A percentile compares a stretch with the other conserved stretches of the same genome.
Conservation (phyloP, 2,113 vertebrate genomes). For the Cheirogaleus medius region DNA sequence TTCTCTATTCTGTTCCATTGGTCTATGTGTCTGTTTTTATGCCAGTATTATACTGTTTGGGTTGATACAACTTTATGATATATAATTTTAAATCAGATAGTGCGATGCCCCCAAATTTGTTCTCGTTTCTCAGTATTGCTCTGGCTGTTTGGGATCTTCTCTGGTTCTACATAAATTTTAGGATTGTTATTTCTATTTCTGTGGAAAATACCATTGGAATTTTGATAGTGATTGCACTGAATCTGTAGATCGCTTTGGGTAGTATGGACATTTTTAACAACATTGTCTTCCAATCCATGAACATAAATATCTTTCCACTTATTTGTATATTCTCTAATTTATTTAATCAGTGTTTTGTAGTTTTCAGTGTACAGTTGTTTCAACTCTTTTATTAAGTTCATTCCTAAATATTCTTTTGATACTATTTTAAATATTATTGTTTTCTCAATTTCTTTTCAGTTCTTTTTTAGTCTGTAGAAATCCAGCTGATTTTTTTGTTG, state of each 20-base stretch:
- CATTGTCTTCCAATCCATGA: too few species aligned
- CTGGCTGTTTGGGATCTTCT: background rate
- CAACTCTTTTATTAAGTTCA: background rate
- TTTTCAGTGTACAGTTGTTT: background rate
- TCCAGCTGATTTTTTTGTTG: background rate
- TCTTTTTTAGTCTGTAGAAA: background rate
- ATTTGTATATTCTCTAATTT: background rate
- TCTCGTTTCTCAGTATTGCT: background rate
- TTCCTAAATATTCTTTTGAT: background rate
- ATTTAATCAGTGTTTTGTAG: background rate
- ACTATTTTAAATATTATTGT: background rate
- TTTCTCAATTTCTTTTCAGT: background rate
- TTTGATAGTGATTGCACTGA: background rate
- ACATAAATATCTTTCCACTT: background rate
- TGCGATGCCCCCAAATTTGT: background rate
- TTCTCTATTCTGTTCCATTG: background rate
- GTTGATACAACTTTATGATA: background rate
- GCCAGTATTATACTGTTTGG: background rate
- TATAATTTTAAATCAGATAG: background rate
- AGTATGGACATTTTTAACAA: background rate
- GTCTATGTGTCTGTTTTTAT: background rate
- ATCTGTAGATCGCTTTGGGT: background rate
- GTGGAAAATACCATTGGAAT: background rate
- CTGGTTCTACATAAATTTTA: background rate
- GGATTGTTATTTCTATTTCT: background rate